A percentile compares a stretch with the other conserved stretches of the same genome.
Conservation (phyloP, 2,113 vertebrate genomes). For the Vireo altiloquus region DNA sequence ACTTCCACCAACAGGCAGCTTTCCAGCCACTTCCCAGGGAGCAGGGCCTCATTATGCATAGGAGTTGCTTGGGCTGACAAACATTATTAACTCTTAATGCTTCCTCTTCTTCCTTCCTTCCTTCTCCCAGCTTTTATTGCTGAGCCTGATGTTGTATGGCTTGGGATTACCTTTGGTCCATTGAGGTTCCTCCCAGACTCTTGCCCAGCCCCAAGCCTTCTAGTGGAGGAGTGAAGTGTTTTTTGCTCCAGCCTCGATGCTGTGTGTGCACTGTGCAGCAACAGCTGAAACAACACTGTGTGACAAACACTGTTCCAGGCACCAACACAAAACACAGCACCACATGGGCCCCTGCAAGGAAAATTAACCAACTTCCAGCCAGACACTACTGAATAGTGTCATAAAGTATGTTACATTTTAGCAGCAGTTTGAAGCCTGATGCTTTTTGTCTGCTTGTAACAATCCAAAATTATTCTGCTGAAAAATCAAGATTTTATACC, state of each 20-base stretch:
- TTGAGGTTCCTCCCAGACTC: neutral
- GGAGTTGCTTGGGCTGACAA: neutral
- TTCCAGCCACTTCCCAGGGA: neutral
- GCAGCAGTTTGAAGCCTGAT: neutral
- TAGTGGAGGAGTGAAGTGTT: fast-evolving
- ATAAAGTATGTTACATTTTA: neutral
- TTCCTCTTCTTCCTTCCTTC: neutral
- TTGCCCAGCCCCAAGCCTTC: neutral
- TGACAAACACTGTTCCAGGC: neutral
- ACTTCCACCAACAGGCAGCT: neutral
- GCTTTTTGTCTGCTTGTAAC: neutral
- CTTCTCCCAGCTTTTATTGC: neutral
- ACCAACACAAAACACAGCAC: fast-evolving
- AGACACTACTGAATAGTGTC: neutral
- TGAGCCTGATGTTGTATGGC: neutral
- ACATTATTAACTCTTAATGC: neutral
- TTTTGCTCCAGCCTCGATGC: neutral
- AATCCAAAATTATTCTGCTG: neutral
- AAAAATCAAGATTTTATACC: neutral
- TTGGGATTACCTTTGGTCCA: neutral
- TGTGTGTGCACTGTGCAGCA: too few species aligned
- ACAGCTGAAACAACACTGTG: fast-evolving
- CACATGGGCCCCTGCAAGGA: fast-evolving
- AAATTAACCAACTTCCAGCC: neutral
- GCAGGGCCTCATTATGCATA: fast-evolving